A percentile compares a stretch with the other conserved stretches of the same genome.
These are phyloP conservation scores for Caerostris darwini DNA, from an alignment of 1,140 invertebrate species.

Conservation along the genomic window DNA sequence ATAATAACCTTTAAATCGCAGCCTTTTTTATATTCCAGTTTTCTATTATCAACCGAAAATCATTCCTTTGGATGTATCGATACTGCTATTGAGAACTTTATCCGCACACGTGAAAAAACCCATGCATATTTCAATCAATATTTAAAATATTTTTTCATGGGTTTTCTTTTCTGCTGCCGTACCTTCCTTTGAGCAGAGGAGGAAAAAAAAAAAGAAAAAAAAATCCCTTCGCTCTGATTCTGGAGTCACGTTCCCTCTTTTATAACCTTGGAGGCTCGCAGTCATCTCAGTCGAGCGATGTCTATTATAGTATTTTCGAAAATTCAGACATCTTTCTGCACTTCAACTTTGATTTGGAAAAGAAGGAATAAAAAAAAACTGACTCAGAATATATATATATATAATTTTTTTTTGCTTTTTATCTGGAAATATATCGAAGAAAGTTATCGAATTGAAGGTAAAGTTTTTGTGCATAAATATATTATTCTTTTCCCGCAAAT, in stretches of 20 bases:
- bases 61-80: no score
- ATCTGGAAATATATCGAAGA: neutral
- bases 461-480: neutral
- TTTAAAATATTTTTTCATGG: conserved; percentile 24
- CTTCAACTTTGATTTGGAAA: conserved; percentile 13
- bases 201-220: no score
- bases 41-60: no score
- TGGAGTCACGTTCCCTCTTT: no score
- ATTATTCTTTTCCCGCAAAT: neutral
- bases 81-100: no score
- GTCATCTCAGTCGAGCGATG: neutral
- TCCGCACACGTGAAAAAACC: neutral
- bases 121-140: neutral
- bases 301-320: conserved; percentile 22
- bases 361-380: neutral
- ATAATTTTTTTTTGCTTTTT: neutral
- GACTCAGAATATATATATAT: no score
- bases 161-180: no score
- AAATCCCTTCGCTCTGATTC: no score
- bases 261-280: no score
- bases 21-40: no score
- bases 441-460: neutral
- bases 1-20: no score
- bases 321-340: conserved; percentile 20
- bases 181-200: no score